phyloP scores from a whole-genome alignment of 1,140 invertebrate genomes.

The Neomicropteryx cornuta region DNA sequence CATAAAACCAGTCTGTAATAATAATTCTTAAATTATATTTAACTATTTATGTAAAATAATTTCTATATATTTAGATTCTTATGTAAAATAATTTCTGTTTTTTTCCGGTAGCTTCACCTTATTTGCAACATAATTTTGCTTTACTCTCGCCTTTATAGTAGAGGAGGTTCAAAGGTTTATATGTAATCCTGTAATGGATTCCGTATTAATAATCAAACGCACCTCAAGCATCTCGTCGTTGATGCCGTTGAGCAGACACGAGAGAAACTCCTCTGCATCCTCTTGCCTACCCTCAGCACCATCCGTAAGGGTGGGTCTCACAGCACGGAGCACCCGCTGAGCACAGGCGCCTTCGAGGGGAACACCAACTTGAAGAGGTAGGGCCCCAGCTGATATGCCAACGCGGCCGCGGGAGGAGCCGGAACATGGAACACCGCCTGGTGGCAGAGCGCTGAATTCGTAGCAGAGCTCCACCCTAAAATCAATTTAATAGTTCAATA shows the following conservation, averaged over 20 bases:
- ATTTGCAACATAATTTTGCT: too few species aligned
- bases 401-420: constrained; percentile 25
- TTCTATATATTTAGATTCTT: too few species aligned
- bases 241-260: constrained; percentile 82
- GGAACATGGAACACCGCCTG: too few species aligned
- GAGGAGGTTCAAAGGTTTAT: too few species aligned
- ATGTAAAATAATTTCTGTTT: too few species aligned
- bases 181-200: too few species aligned
- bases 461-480: constrained; percentile 48
- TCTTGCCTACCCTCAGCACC: constrained; percentile 80
- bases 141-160: too few species aligned
- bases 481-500: constrained; percentile 23
- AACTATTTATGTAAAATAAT: too few species aligned
- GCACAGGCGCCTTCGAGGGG: constrained; percentile 75
- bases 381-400: constrained; percentile 9
- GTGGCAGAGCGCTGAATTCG: constrained; percentile 54
- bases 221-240: constrained; percentile 94
- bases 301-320: constrained; percentile 42
- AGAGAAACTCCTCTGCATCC: constrained; percentile 92
- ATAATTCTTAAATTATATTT: too few species aligned
- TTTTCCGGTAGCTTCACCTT: too few species aligned
- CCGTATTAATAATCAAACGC: too few species aligned
- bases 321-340: constrained; percentile 70
- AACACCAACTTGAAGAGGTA: constrained; percentile 36
- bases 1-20: too few species aligned